These are phyloP conservation scores for Protophormia terraenovae DNA, from an alignment of 2,888 invertebrate genomes.

Conservation along the genomic window DNA sequence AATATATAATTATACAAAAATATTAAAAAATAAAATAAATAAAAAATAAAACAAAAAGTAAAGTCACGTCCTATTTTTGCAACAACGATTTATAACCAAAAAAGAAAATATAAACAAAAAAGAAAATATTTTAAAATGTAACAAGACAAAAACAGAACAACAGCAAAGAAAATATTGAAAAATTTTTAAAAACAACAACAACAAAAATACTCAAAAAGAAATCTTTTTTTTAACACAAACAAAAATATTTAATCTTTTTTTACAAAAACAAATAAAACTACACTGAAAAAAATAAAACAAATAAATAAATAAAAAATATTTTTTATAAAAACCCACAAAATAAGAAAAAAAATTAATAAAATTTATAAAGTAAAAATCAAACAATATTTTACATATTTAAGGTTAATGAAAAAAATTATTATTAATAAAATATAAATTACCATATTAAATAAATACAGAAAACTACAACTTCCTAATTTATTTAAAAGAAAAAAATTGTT, in stretches of 20 bases:
- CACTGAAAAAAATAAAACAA: conserved; percentile 36
- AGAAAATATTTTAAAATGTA: conserved; percentile 68
- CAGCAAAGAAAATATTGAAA: conserved; percentile 45
- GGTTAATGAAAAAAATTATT: conserved; percentile 61
- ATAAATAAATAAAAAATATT: conserved; percentile 40
- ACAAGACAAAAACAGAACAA: conserved; percentile 70
- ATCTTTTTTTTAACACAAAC: conserved; percentile 43
- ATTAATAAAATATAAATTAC: conserved; percentile 59
- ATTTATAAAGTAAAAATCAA: conserved; percentile 40
- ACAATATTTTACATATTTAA: conserved; percentile 61
- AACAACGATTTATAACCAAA: conserved; percentile 80
- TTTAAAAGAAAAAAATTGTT: conserved; percentile 14
- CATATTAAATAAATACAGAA: conserved; percentile 48
- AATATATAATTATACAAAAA: conserved; percentile 70
- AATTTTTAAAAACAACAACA: conserved; percentile 58
- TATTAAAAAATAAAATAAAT: conserved; percentile 70
- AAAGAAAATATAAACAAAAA: conserved; percentile 68
- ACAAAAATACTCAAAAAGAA: conserved; percentile 63
- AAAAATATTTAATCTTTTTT: conserved; percentile 66
- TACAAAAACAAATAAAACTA: conserved; percentile 50
- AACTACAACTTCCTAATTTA: conserved; percentile 59
- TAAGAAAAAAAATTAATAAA: conserved; percentile 28
- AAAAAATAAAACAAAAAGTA: conserved; percentile 69
- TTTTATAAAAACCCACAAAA: conserved; percentile 57
- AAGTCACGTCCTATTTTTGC: conserved; percentile 82